Conservation (phyloP, 2,113 vertebrate genomes). For the Calyptomena viridis region DNA sequence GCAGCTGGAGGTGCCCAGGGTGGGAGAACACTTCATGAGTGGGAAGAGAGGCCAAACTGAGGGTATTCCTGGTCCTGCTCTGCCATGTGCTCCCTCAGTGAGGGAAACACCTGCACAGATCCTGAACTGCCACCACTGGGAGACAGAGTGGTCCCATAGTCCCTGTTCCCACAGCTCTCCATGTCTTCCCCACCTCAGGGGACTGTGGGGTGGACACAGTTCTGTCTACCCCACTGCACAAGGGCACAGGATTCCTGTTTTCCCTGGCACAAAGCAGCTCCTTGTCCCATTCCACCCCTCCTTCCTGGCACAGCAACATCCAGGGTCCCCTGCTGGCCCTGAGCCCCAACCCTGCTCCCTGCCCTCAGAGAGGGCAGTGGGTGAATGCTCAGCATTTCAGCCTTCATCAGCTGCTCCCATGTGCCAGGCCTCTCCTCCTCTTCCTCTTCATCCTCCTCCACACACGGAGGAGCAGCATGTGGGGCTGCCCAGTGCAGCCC, state of each 20-base stretch:
- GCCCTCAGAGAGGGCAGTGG: not conserved
- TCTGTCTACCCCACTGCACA: rapidly evolving
- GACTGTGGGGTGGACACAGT: rapidly evolving
- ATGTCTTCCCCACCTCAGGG: not conserved
- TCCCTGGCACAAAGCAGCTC: not conserved
- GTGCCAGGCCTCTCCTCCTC: not conserved
- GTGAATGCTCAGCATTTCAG: not conserved
- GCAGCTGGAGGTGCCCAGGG: not conserved
- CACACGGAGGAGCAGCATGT: not conserved
- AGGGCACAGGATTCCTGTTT: rapidly evolving
- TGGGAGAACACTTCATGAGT: rapidly evolving
- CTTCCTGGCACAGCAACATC: not conserved
- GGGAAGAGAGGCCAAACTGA: not conserved
- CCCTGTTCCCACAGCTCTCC: rapidly evolving
- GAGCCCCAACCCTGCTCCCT: not conserved
- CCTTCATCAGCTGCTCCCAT: not conserved
- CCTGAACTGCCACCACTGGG: rapidly evolving
- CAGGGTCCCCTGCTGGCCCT: rapidly evolving
- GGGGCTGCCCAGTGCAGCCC: not conserved
- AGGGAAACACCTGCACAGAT: rapidly evolving
- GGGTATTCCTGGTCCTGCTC: not conserved
- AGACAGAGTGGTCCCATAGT: not conserved
- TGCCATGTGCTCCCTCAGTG: rapidly evolving
- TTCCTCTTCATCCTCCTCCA: not conserved
- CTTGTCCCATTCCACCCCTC: not conserved